Evolutionary conservation across 2,888 invertebrate genomes (phyloP).

Genomic region (Watsonalla cultraria): DNA sequence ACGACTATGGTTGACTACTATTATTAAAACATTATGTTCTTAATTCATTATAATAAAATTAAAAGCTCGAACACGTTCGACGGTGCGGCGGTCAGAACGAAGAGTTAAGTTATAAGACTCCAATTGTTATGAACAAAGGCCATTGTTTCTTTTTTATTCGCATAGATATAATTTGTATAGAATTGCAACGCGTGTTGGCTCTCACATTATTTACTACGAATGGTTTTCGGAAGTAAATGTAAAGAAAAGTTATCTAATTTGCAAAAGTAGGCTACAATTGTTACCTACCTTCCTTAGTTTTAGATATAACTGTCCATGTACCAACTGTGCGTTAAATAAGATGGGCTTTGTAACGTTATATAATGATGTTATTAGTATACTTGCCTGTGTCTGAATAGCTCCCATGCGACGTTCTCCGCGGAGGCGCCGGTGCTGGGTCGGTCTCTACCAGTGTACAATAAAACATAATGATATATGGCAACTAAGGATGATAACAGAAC

Average conservation of each 20-base stretch:
- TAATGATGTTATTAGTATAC: slow-evolving; percentile 25
- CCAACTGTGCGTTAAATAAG: not conserved
- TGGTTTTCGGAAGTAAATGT: slow-evolving; percentile 39
- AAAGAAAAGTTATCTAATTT: slow-evolving; percentile 34
- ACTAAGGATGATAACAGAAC: slow-evolving; percentile 29
- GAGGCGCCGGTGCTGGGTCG: slow-evolving; percentile 81
- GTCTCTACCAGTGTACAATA: slow-evolving; percentile 76
- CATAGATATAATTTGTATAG: slow-evolving; percentile 42
- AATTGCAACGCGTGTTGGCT: slow-evolving; percentile 36
- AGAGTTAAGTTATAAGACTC: slow-evolving; percentile 49
- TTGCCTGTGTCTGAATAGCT: slow-evolving; percentile 79
- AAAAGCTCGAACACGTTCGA: slow-evolving; percentile 36
- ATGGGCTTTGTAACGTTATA: not conserved
- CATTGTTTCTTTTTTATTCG: slow-evolving; percentile 69
- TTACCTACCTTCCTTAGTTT: slow-evolving; percentile 6
- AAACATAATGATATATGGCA: slow-evolving; percentile 51
- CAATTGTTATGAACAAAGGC: slow-evolving; percentile 66
- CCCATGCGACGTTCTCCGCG: slow-evolving; percentile 78
- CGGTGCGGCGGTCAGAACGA: slow-evolving; percentile 40
- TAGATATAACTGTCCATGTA: slow-evolving; percentile 4
- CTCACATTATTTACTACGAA: slow-evolving; percentile 32
- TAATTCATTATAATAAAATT: slow-evolving; percentile 11
- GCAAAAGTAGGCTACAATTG: slow-evolving; percentile 26
- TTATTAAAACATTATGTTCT: not conserved
- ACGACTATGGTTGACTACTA: not conserved